A percentile compares a stretch with the other conserved stretches of the same genome.
These are phyloP conservation scores for Spilarctia lutea DNA, from an alignment of 2,888 invertebrate species.

Conservation along the genomic window DNA sequence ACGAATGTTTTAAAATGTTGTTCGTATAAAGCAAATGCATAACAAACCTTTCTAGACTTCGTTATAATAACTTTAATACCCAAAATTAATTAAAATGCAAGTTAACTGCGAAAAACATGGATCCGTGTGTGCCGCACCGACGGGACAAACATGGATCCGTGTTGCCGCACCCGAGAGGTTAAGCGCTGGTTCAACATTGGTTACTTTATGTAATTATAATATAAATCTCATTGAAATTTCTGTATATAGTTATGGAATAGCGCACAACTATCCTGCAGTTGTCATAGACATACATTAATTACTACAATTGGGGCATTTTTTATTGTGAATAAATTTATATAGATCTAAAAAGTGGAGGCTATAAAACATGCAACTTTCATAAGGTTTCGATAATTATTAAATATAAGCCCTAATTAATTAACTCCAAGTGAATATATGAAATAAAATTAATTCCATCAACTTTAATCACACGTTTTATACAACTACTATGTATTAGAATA, in stretches of 20 bases:
- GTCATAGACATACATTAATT: conserved; percentile 35
- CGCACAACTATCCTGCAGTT: conserved; percentile 29
- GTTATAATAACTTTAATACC: too few species aligned
- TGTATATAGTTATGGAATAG: conserved; percentile 37
- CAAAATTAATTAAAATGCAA: too few species aligned
- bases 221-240: conserved; percentile 24
- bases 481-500: neutral
- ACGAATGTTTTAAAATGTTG: too few species aligned
- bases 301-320: conserved; percentile 53
- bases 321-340: conserved; percentile 40
- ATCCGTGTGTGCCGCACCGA: too few species aligned
- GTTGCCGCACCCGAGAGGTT: too few species aligned
- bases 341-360: conserved; percentile 27
- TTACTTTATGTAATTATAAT: neutral
- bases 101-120: too few species aligned
- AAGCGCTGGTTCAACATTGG: too few species aligned
- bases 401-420: neutral
- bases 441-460: neutral
- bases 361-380: conserved; percentile 22
- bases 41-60: too few species aligned
- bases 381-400: neutral
- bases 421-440: neutral
- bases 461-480: neutral
- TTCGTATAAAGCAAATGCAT: too few species aligned
- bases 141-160: too few species aligned